Evolutionary conservation across 2,888 invertebrate species (phyloP).

Genomic region (Monopis laevigella): DNA sequence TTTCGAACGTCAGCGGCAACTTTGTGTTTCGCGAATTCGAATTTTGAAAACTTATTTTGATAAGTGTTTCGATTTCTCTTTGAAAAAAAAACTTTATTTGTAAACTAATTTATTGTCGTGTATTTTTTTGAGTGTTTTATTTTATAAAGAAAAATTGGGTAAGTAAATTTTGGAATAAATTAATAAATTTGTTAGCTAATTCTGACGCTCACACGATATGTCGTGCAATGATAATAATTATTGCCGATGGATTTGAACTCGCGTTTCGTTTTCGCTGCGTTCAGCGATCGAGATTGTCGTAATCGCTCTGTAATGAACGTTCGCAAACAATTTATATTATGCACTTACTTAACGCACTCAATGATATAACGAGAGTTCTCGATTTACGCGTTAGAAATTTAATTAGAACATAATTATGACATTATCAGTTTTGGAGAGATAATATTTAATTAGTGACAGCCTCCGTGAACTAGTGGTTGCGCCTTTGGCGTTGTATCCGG

Average conservation of each 20-base stretch:
- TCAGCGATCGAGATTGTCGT: conserved; percentile 9
- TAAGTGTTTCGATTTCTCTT: no score
- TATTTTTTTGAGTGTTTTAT: no score
- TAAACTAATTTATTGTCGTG: no score
- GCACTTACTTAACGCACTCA: not conserved
- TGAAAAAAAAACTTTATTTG: no score
- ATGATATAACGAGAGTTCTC: not conserved
- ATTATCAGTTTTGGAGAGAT: no score
- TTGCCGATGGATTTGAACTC: not conserved
- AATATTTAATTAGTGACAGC: no score
- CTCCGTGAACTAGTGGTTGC: no score
- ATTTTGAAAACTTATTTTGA: no score
- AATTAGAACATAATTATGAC: conserved; percentile 1
- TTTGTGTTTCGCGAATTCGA: no score
- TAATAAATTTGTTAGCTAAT: conserved; percentile 3
- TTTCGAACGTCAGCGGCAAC: no score
- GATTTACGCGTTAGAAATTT: conserved; percentile 8
- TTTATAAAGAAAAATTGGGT: not conserved
- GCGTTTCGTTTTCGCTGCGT: conserved; percentile 9
- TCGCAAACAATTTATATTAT: not conserved
- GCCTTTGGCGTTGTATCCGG: no score
- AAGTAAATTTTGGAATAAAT: not conserved
- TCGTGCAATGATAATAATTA: conserved; percentile 10
- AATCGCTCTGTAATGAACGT: conserved; percentile 1
- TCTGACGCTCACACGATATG: conserved; percentile 9